Percentiles rank a stretch among this genome's conserved stretches.
Evolutionary conservation across 2,113 vertebrate species (phyloP).

Genomic region (Nannobrachium achirus): DNA sequence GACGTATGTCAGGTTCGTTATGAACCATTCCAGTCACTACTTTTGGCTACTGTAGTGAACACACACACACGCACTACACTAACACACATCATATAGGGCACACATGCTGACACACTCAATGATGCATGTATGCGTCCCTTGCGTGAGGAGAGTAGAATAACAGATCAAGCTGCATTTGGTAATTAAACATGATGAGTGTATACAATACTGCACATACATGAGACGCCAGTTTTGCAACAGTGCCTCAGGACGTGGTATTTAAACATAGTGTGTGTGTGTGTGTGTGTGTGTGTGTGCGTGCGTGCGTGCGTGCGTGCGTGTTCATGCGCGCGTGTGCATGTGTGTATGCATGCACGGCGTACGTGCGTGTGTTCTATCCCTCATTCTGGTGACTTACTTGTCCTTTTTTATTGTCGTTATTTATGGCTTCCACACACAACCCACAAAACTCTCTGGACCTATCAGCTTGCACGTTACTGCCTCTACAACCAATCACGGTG

Average conservation of each 20-base stretch:
- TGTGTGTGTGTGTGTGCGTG: not conserved
- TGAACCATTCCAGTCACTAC: too few relatives aligned
- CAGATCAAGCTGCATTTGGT: slow-evolving; percentile 29
- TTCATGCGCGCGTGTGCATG: not conserved
- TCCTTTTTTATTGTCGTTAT: not conserved
- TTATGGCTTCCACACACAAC: not conserved
- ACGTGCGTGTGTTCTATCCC: not conserved
- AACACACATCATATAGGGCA: slow-evolving; percentile 1
- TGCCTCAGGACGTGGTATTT: too few relatives aligned
- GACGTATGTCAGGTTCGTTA: too few relatives aligned
- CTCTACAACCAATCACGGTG: not conserved
- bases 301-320: not conserved
- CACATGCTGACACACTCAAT: not conserved
- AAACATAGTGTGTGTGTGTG: not conserved
- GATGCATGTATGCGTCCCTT: slow-evolving; percentile 6
- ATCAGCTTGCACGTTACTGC: not conserved
- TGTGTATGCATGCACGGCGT: not conserved
- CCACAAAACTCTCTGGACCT: not conserved
- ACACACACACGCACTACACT: not conserved
- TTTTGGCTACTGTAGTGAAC: too few relatives aligned
- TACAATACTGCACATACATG: too few relatives aligned
- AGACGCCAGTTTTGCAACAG: too few relatives aligned
- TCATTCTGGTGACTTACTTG: not conserved
- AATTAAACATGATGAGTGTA: slow-evolving; percentile 32
- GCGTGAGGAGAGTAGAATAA: slow-evolving; percentile 31